Percentiles rank a stretch among this genome's conserved stretches.
phyloP scores from a whole-genome alignment of 2,797 vertebrate species.

The Esox masquinongy region DNA sequence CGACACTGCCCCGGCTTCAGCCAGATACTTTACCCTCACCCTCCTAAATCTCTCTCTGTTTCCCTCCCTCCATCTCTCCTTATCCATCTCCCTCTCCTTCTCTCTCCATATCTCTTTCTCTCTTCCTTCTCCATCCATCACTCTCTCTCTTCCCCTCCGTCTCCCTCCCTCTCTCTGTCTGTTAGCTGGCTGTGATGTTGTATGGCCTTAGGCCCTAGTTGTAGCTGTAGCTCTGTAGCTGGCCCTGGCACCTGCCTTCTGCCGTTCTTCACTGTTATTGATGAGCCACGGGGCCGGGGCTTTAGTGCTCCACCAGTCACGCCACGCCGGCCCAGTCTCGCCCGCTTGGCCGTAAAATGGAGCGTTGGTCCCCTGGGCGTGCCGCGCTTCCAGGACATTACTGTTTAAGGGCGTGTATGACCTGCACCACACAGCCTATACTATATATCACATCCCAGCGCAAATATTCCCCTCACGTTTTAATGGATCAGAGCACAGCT shows the following conservation, averaged over 20 bases:
- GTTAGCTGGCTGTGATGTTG: slow-evolving; percentile 52
- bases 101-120: background rate
- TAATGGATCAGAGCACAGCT: slow-evolving; percentile 24
- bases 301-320: slow-evolving; percentile 72
- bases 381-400: slow-evolving; percentile 70
- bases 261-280: slow-evolving; percentile 66
- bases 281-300: slow-evolving; percentile 60
- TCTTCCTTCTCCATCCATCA: too few relatives aligned
- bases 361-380: slow-evolving; percentile 68
- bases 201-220: slow-evolving; percentile 62
- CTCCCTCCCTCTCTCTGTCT: background rate
- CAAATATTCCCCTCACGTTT: slow-evolving; percentile 67
- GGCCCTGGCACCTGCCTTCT: slow-evolving; percentile 60
- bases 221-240: slow-evolving; percentile 68
- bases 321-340: slow-evolving; percentile 65
- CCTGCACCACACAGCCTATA: slow-evolving; percentile 52
- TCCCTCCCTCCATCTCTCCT: too few relatives aligned
- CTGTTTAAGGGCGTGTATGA: slow-evolving; percentile 73
- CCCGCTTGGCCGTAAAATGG: slow-evolving; percentile 76
- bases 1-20: too few relatives aligned
- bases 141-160: background rate
- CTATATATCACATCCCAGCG: slow-evolving; percentile 67
- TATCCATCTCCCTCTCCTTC: too few relatives aligned
- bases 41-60: too few relatives aligned
- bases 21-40: too few relatives aligned